Evolutionary conservation across 2,797 vertebrate species (phyloP), one percentile per base, ranked within the genome.

Genomic region (Typhlichthys subterraneus): DNA sequence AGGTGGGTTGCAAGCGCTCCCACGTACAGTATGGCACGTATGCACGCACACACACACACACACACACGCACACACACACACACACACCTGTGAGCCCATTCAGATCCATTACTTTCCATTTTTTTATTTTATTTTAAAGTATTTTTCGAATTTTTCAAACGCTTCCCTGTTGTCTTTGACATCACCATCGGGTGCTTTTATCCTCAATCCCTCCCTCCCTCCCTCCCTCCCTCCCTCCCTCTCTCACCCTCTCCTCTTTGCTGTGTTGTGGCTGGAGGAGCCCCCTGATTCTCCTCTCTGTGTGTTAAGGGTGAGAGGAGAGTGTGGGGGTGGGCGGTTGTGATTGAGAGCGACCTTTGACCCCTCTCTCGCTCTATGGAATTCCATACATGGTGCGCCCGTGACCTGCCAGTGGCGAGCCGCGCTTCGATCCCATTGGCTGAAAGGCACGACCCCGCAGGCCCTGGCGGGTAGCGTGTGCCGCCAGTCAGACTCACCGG

Each of bases 351-450:
- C 58, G 76, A 90, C 75, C 88, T 67, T 69, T 66, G 77, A 83
- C 83, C 82, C 42, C 70, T 65, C 75, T 53, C 9, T 57, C 23
- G 77, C 75, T 88, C 77, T 87, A 67, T 88, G 86, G 86, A 90
- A 91, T 91, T 93, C 85, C 83, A 82, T 89, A 85, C 88, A 89
- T 83, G 81, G 75, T 75, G 73, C 33, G 72, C 84, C 73, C 71
- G 71, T 75, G 86, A 83, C 84, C 89, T 63, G 5, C 61, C 64
- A 65, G 87, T 88, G 86, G 67, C 63, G 53, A 73, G 77, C 75
- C 79, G 76, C 17, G 72, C 67, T 69, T 70, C 58, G 63, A 80
- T 86, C 88, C 84, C 79, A 89, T 91, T 88, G 89, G 88, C 82
- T 75, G 73, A 82, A 82, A 81, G 31, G 80, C 75, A 23, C 23